These are phyloP conservation scores for Scaeva pyrastri DNA, from an alignment of 2,888 invertebrate genomes.

Conservation along the genomic window DNA sequence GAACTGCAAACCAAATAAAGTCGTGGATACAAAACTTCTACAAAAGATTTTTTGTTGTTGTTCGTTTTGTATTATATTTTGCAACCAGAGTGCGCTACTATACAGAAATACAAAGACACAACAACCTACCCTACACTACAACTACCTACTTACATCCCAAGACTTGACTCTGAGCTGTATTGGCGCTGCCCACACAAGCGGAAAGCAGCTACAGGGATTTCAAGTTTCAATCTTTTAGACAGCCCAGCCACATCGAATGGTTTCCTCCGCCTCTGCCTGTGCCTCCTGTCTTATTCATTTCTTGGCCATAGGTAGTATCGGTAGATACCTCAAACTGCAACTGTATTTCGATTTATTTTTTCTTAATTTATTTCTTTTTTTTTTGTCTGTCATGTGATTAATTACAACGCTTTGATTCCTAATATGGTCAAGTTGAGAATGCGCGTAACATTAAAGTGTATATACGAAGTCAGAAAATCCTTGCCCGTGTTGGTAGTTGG, in stretches of 20 bases:
- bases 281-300: too few species aligned
- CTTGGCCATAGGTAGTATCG: neutral
- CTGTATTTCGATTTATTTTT: conserved; percentile 12
- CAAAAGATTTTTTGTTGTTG: neutral
- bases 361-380: conserved; percentile 2
- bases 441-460: conserved; percentile 46
- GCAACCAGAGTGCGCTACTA: conserved; percentile 12
- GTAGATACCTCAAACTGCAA: conserved; percentile 26
- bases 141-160: conserved; percentile 39
- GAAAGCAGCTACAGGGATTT: conserved; percentile 65
- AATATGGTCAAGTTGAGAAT: conserved; percentile 59
- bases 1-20: conserved; percentile 53
- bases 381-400: too few species aligned
- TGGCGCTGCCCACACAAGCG: conserved; percentile 70
- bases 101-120: neutral
- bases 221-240: conserved; percentile 45
- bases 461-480: conserved; percentile 45
- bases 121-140: neutral
- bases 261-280: conserved; percentile 10
- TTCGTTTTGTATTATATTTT: neutral
- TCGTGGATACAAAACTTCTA: conserved; percentile 41
- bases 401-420: conserved; percentile 65
- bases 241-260: conserved; percentile 6
- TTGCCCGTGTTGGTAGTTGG: conserved; percentile 40
- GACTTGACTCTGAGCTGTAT: conserved; percentile 33